Evolutionary conservation across 2,888 invertebrate genomes (phyloP).

Genomic region (Notodonta dromedarius): DNA sequence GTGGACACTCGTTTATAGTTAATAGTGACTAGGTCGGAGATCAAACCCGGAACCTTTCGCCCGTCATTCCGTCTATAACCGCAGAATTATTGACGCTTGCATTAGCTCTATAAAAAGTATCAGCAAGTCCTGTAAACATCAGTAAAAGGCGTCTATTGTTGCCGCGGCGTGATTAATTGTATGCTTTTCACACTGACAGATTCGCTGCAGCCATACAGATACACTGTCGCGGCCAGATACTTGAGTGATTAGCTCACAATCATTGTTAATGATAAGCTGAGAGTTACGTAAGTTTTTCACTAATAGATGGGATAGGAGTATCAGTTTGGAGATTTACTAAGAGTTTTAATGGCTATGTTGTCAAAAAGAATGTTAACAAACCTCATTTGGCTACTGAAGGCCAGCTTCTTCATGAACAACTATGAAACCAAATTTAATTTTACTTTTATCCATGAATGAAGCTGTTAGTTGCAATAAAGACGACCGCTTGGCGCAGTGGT

Average conservation of each 20-base stretch:
- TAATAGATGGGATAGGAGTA: not conserved
- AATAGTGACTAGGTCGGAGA: too few relatives aligned
- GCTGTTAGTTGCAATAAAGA: too few relatives aligned
- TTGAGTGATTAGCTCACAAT: constrained; percentile 32
- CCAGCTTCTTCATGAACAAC: too few relatives aligned
- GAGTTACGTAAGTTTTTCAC: not conserved
- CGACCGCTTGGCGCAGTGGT: too few relatives aligned
- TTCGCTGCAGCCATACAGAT: constrained; percentile 20
- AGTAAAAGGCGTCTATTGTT: constrained; percentile 48
- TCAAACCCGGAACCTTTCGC: too few relatives aligned
- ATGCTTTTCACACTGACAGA: constrained; percentile 43
- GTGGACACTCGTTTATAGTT: too few relatives aligned
- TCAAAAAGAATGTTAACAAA: too few relatives aligned
- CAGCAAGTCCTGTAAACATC: constrained; percentile 33
- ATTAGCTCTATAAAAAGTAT: constrained; percentile 23
- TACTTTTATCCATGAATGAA: too few relatives aligned
- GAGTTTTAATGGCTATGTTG: too few relatives aligned
- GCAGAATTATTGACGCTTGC: not conserved
- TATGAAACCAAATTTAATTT: too few relatives aligned
- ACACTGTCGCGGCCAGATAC: constrained; percentile 26
- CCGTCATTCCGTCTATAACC: not conserved
- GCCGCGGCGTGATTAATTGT: constrained; percentile 51
- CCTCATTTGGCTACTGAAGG: too few relatives aligned
- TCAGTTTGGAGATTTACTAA: not conserved
- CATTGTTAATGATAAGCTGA: constrained; percentile 4